Conservation (phyloP, 2,797 vertebrate species). For the Mycteria americana region DNA sequence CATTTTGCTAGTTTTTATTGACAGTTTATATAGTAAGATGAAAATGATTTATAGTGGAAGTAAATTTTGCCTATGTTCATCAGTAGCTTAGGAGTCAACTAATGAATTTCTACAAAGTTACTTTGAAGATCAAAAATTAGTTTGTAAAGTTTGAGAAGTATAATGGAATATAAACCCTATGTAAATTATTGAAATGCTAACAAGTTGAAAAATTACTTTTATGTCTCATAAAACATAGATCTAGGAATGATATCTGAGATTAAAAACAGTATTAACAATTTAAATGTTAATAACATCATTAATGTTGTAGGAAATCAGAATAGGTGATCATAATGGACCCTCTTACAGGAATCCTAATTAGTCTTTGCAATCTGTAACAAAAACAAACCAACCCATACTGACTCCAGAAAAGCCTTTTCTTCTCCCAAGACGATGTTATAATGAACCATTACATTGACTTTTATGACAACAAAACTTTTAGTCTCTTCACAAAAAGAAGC, state of each 20-base stretch:
- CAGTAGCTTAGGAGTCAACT: not conserved
- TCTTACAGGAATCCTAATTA: slow-evolving; percentile 44
- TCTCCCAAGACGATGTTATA: not conserved
- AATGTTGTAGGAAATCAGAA: not conserved
- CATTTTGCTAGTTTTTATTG: not conserved
- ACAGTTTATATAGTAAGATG: not conserved
- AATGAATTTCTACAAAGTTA: not conserved
- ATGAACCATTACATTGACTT: not conserved
- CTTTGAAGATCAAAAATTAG: not conserved
- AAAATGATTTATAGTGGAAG: not conserved
- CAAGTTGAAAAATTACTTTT: not conserved
- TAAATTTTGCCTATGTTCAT: not conserved
- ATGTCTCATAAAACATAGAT: not conserved
- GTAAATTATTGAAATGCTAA: not conserved
- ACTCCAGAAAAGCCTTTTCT: slow-evolving; percentile 10
- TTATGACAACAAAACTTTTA: not conserved
- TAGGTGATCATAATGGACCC: slow-evolving; percentile 6
- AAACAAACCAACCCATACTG: not conserved
- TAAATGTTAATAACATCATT: slow-evolving; percentile 7
- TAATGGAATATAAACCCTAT: not conserved
- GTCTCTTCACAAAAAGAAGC: not conserved
- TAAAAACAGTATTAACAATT: not conserved
- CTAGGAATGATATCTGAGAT: not conserved
- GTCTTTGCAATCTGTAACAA: slow-evolving; percentile 1
- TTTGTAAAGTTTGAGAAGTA: not conserved